Evolutionary conservation across 1,140 invertebrate species (phyloP), one percentile per base, ranked within the genome.

Genomic region (Lepidurus couesii): DNA sequence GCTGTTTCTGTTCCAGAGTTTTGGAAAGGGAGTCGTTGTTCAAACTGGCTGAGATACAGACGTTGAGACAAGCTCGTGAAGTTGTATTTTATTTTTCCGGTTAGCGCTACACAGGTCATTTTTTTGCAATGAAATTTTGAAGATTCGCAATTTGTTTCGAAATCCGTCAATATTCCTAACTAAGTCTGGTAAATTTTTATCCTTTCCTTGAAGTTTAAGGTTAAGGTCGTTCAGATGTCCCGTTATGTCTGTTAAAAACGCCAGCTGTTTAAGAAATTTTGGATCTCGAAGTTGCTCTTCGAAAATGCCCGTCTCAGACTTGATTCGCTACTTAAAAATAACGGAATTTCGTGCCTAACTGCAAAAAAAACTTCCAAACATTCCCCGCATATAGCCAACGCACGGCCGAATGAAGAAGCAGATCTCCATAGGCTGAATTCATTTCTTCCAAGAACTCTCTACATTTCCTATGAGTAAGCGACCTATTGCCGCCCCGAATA

Each of bases 301-400:
- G 45, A 79, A 42, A 42, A 65, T 4, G 26, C 74, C 34, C 11
- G 44, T 76, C 16, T 79, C 75, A 43, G 78, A 45, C 73, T 44
- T 16, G 73, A 76, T 26, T 53, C 73, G 44, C 44, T 3, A 21
- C 65, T 7, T 10, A 47, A 45, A 42, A 79, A 76, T 11, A 42
- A 0, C 73, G 75, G 78, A 16, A 79, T 79, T 79, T 79, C 78
- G 47, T 79, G 75, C 44, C 75, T 44, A 44, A 79, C 53, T 47
- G 42, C 75, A 76, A 79, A 79, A 45, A 79, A 79, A 8, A 0
- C 1, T 34, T 79, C n/a, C 24, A 79, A 43, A 53, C 0, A 79
- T 79, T 79, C 65, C 78, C 78, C n/a, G 75, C 75, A 79, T 75
- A 77, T 43, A 79, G 42, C 78, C 78, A 79, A 42, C 78, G 75